phyloP scores from a whole-genome alignment of 2,888 invertebrate species.

The Agonopterix subpropinquella region DNA sequence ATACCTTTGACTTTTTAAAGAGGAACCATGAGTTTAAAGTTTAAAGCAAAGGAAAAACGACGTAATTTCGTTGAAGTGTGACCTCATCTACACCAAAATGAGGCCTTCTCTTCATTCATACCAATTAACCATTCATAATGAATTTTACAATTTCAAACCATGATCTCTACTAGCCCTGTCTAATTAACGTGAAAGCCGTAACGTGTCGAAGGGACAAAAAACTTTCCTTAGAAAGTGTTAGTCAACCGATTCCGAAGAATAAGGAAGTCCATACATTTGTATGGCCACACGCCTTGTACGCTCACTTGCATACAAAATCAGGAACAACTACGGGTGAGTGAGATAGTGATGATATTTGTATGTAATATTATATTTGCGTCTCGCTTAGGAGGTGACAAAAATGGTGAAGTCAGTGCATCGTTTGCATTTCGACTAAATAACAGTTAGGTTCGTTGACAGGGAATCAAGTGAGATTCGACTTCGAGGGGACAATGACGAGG shows the following conservation, averaged over 20 bases:
- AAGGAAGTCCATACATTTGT: conserved; percentile 44
- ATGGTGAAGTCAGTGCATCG: conserved; percentile 11
- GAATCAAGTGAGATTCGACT: not conserved
- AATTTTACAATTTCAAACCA: too few relatives aligned
- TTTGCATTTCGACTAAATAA: conserved; percentile 13
- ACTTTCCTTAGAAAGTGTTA: conserved; percentile 36
- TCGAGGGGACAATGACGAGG: too few relatives aligned
- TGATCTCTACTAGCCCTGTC: too few relatives aligned
- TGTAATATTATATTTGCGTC: conserved; percentile 10
- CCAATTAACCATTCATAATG: too few relatives aligned
- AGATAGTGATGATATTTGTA: conserved; percentile 11
- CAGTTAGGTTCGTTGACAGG: conserved; percentile 16
- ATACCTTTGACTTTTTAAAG: too few relatives aligned
- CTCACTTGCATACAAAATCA: conserved; percentile 44
- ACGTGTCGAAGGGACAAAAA: conserved; percentile 13
- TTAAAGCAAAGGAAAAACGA: too few relatives aligned
- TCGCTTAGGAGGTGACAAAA: conserved; percentile 4
- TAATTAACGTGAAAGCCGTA: not conserved
- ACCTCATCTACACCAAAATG: too few relatives aligned
- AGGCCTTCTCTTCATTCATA: too few relatives aligned
- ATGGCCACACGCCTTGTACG: conserved; percentile 26
- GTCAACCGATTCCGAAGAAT: conserved; percentile 15
- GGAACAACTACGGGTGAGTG: conserved; percentile 15
- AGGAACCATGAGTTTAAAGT: too few relatives aligned
- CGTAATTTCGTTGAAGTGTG: too few relatives aligned